Evolutionary conservation across 1,140 invertebrate genomes (phyloP).

Genomic region (Halictus rubicundus): DNA sequence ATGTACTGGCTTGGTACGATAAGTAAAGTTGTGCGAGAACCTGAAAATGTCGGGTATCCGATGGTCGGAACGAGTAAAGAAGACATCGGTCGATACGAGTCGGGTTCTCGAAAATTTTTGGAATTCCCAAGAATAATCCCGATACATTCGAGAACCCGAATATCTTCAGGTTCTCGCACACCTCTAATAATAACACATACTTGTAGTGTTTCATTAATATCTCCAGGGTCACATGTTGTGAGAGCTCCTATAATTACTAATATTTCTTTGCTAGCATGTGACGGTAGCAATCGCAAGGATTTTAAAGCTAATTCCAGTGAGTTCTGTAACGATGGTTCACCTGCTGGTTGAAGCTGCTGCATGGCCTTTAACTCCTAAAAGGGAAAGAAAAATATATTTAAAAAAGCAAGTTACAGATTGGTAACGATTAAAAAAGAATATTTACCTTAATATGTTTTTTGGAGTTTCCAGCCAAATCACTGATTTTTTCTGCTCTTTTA

Average conservation of each 20-base stretch:
- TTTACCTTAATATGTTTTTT: slow-evolving; percentile 88
- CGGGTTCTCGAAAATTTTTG: too few relatives aligned
- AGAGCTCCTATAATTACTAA: slow-evolving; percentile 95
- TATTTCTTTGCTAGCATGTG: slow-evolving; percentile 96
- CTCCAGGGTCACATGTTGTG: slow-evolving; percentile 97
- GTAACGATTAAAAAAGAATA: neutral
- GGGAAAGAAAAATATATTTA: slow-evolving; percentile 14
- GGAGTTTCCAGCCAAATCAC: slow-evolving; percentile 93
- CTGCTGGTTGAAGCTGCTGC: slow-evolving; percentile 83
- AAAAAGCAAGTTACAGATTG: neutral
- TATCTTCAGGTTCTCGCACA: too few relatives aligned
- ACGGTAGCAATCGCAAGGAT: slow-evolving; percentile 93
- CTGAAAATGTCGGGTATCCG: too few relatives aligned
- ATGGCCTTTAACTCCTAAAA: slow-evolving; percentile 77
- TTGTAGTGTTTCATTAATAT: slow-evolving; percentile 93
- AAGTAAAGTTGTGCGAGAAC: too few relatives aligned
- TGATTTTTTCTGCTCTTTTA: slow-evolving; percentile 95
- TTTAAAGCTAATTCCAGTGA: slow-evolving; percentile 93
- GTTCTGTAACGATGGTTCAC: slow-evolving; percentile 98
- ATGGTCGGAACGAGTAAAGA: too few relatives aligned
- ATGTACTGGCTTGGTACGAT: neutral
- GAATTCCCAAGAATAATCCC: too few relatives aligned
- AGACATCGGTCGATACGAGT: too few relatives aligned
- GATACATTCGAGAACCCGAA: too few relatives aligned
- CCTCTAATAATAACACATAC: slow-evolving; percentile 76